Evolutionary conservation across 2,888 invertebrate genomes (phyloP).

Genomic region (Trachelus stipa): DNA sequence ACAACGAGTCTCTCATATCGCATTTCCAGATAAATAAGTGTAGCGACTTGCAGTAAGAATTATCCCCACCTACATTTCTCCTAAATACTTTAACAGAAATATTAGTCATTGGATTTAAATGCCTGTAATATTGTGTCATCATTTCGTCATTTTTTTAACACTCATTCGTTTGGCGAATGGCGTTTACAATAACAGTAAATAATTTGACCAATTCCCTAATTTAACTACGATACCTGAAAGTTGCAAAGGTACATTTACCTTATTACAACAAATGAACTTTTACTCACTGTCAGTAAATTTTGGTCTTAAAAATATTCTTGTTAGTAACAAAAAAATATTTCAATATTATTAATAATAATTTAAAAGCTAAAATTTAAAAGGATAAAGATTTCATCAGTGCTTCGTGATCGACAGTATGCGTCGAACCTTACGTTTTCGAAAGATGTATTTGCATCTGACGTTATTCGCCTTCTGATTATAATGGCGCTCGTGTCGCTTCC

Average conservation of each 20-base stretch:
- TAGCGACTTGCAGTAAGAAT: not conserved
- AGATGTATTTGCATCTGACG: conserved; percentile 45
- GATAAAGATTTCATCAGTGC: not conserved
- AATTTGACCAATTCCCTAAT: too few species aligned
- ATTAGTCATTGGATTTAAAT: not conserved
- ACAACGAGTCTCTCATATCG: not conserved
- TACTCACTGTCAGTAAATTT: not conserved
- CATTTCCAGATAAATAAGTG: not conserved
- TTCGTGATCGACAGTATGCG: not conserved
- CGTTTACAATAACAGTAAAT: not conserved
- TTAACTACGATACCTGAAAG: not conserved
- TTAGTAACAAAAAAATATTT: not conserved
- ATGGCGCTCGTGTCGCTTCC: conserved; percentile 42
- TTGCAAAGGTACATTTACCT: not conserved
- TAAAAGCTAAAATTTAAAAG: not conserved
- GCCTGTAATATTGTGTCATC: not conserved
- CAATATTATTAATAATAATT: not conserved
- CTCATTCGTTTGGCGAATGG: not conserved
- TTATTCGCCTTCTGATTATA: conserved; percentile 38
- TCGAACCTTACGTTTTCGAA: conserved; percentile 54
- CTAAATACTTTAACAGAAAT: not conserved
- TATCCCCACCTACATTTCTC: not conserved
- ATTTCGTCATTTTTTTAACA: not conserved
- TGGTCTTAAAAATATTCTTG: not conserved
- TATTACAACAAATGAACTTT: not conserved